phyloP scores from a whole-genome alignment of 1,140 invertebrate genomes.

The Sminthurinus signatus region DNA sequence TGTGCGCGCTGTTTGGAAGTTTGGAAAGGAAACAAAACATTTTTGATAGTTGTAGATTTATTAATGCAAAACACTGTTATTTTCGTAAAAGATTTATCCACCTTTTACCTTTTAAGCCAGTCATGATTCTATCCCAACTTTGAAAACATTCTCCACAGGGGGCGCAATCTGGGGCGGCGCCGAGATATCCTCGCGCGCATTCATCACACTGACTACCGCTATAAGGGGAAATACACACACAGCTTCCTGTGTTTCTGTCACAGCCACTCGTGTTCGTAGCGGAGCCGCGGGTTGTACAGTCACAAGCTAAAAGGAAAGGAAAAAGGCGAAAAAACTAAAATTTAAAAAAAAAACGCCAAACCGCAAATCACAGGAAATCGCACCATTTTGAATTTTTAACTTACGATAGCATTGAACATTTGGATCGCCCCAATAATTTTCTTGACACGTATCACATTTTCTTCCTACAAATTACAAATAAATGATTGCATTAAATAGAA shows the following conservation, averaged over 20 bases:
- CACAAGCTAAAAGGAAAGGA: constrained; percentile 56
- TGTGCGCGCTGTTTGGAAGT: constrained; percentile 53
- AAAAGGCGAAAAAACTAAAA: background rate
- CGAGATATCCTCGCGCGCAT: constrained; percentile 67
- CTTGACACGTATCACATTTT: constrained; percentile 89
- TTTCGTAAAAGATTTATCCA: too few relatives aligned
- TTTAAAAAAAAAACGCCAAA: constrained; percentile 6
- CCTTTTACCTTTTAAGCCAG: constrained; percentile 61
- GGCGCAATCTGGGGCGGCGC: constrained; percentile 82
- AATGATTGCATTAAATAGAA: too few relatives aligned
- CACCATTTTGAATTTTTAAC: too few relatives aligned
- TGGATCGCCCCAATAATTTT: constrained; percentile 90
- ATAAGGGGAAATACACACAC: constrained; percentile 83
- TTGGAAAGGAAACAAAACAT: background rate
- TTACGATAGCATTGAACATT: constrained; percentile 59
- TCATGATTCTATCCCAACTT: constrained; percentile 91
- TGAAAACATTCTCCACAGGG: constrained; percentile 99
- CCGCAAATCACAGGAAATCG: too few relatives aligned
- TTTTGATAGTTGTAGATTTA: too few relatives aligned
- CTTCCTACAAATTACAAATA: constrained; percentile 85
- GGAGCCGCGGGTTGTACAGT: constrained; percentile 83
- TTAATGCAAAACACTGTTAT: too few relatives aligned
- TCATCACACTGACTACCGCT: constrained; percentile 91
- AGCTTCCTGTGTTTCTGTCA: constrained; percentile 75
- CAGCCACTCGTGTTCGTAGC: constrained; percentile 77